Conservation (phyloP, 2,113 vertebrate species). For the Empidonax traillii region DNA sequence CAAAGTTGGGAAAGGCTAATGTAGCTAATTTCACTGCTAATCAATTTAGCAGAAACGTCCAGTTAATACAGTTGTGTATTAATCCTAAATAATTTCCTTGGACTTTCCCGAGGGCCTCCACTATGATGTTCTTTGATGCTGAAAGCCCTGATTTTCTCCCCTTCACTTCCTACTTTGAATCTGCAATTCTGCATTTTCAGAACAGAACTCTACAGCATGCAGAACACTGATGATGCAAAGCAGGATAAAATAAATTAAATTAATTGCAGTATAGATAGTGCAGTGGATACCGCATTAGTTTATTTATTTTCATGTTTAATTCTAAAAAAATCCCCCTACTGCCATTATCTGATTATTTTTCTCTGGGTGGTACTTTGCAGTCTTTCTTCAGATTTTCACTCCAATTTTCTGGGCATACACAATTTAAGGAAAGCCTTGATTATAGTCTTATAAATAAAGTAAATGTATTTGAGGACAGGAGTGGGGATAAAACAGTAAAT, state of each 20-base stretch:
- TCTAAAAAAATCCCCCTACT: not conserved
- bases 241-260: not conserved
- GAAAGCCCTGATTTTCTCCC: not conserved
- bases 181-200: not conserved
- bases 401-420: not conserved
- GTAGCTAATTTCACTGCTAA: slow-evolving; percentile 8
- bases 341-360: not conserved
- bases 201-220: not conserved
- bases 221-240: not conserved
- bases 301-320: not conserved
- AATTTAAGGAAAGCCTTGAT: not conserved
- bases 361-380: not conserved
- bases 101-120: not conserved
- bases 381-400: not conserved
- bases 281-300: not conserved
- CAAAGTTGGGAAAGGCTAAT: not conserved
- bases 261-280: not conserved
- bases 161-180: not conserved
- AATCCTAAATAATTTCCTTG: slow-evolving; percentile 12
- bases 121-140: not conserved
- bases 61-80: not conserved
- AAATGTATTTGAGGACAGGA: not conserved
- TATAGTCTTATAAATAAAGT: not conserved
- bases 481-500: not conserved
- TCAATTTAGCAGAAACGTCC: not conserved